A percentile compares a stretch with the other conserved stretches of the same genome.
These are phyloP conservation scores for Therioaphis trifolii DNA, from an alignment of 2,888 invertebrate species.

Conservation along the genomic window DNA sequence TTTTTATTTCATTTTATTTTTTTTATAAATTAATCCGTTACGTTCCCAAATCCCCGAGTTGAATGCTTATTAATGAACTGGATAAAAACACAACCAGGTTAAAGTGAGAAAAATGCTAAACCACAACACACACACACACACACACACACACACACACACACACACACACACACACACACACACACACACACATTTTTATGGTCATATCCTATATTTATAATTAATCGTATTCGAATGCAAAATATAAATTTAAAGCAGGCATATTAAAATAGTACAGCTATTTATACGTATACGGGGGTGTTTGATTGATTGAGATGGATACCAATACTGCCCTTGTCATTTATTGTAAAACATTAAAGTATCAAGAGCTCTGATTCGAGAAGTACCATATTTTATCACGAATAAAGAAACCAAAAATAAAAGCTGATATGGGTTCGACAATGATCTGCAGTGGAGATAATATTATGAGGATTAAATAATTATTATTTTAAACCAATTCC, in stretches of 20 bases:
- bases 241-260: neutral
- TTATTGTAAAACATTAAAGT: neutral
- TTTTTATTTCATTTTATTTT: neutral
- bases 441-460: neutral
- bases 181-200: no score
- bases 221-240: neutral
- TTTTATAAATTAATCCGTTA: conserved; percentile 46
- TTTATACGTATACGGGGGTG: no score
- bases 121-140: no score
- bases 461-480: no score
- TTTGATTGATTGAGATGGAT: neutral
- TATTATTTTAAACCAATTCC: no score
- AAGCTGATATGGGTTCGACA: no score
- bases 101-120: conserved; percentile 38
- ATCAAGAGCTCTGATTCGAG: neutral
- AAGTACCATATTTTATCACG: neutral
- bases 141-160: no score
- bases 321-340: no score
- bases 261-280: no score
- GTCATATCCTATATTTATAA: neutral
- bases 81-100: conserved; percentile 50
- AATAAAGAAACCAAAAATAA: neutral
- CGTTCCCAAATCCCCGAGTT: conserved; percentile 53
- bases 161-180: no score
- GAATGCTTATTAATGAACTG: conserved; percentile 58